Evolutionary conservation across 2,113 vertebrate genomes (phyloP).

Genomic region (Neodon shergylaensis): DNA sequence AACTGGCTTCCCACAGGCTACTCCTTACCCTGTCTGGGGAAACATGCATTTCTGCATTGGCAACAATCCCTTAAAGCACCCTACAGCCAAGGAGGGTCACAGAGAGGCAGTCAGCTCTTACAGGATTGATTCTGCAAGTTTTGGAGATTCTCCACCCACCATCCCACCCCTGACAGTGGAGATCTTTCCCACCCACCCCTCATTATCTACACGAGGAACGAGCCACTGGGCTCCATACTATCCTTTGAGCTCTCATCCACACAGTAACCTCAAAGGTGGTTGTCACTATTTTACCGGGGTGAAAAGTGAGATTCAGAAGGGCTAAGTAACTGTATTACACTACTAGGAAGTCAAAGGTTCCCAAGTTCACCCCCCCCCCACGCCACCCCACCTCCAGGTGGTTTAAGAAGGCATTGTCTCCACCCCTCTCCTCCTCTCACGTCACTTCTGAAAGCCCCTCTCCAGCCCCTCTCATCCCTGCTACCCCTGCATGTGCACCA

Average conservation of each 20-base stretch:
- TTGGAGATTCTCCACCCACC: neutral
- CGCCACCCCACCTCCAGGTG: neutral
- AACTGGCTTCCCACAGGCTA: conserved; percentile 21
- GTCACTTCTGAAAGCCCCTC: neutral
- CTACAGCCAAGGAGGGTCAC: neutral
- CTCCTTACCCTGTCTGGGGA: neutral
- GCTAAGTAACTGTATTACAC: neutral
- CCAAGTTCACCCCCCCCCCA: neutral
- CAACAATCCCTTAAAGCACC: neutral
- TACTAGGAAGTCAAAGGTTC: neutral
- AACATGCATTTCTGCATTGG: neutral
- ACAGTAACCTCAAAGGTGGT: neutral
- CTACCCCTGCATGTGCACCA: neutral
- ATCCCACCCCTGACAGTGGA: neutral
- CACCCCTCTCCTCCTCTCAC: no score
- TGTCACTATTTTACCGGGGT: neutral
- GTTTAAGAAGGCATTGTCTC: neutral
- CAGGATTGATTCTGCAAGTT: neutral
- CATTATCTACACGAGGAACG: neutral
- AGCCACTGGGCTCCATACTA: neutral
- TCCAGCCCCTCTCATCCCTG: neutral
- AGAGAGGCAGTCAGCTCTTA: neutral
- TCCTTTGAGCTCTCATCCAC: neutral
- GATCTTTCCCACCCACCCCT: neutral
- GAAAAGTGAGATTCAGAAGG: neutral